Evolutionary conservation across 2,888 invertebrate genomes (phyloP), one percentile per base, ranked within the genome.

Genomic region (Sesamia inferens): DNA sequence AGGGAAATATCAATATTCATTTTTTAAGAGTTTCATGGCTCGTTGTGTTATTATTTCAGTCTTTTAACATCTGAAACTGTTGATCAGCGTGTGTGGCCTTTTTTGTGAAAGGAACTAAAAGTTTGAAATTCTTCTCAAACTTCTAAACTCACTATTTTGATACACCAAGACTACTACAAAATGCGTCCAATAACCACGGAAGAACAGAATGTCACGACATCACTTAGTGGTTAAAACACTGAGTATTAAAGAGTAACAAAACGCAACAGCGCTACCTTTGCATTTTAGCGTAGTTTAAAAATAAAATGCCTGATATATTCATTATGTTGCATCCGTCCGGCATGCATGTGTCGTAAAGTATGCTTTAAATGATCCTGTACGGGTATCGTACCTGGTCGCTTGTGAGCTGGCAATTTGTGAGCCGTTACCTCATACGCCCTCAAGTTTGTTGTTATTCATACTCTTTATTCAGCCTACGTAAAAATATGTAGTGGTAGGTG

Each of bases 401-500:
- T 62, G 48, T 78, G 61, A 57, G 59, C 58, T 63, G 77, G n/a
- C 66, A 69, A 54, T 72, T 82, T 71, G 74, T 57, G 71, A 75
- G 71, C 71, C 55, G 64, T 73, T 79, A 75, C 75, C 61, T 77
- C 65, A 71, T 67, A 75, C 70, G 72, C 68, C 81, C 75, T 77
- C 65, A n/a, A 80, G 71, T 73, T 75, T 81, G 63, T 74, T 71
- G 73, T 79, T 74, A 72, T 71, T 78, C 69, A 73, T 68, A 70
- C 54, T 73, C 70, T 70, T 78, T 72, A 76, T 74, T 66, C 76
- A 71, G 64, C 69, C 78, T 70, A 82, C 75, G 70, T 77, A 82
- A 85, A 86, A 76, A 76, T 82, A 78, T 78, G 39, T 78, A 70
- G 58, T 74, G 24, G 79, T 78, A 76, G 81, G 83, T 82, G 82